A percentile compares a stretch with the other conserved stretches of the same genome.
These are phyloP conservation scores for Rallus limicola DNA, from an alignment of 2,113 vertebrate species.

Conservation along the genomic window DNA sequence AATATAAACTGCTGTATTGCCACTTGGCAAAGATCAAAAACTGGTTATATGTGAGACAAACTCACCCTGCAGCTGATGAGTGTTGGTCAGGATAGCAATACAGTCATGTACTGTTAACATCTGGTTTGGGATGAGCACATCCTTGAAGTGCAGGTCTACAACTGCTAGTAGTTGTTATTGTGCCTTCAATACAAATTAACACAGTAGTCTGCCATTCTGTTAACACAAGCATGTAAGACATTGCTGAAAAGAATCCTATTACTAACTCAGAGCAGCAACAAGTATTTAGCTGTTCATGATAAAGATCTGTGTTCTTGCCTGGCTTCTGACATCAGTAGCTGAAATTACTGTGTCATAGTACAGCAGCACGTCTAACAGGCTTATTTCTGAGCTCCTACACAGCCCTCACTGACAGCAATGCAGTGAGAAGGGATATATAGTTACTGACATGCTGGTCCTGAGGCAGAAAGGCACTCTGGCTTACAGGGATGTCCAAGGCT, in stretches of 20 bases:
- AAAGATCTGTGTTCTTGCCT: background rate
- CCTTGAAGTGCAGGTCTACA: background rate
- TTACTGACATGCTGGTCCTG: background rate
- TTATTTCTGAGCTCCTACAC: background rate
- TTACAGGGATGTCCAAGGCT: background rate
- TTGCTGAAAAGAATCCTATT: background rate
- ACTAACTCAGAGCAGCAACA: background rate
- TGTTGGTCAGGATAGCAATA: background rate
- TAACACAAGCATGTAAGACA: background rate
- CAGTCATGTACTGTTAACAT: background rate
- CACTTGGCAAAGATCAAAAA: background rate
- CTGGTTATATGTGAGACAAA: background rate
- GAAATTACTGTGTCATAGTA: background rate
- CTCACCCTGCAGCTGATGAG: background rate
- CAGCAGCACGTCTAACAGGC: background rate
- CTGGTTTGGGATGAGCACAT: background rate
- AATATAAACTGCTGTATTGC: background rate
- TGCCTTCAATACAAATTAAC: background rate
- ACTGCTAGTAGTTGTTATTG: background rate
- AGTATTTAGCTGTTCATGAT: no score
- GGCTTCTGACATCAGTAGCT: background rate
- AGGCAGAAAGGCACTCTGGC: background rate
- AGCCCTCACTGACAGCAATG: background rate
- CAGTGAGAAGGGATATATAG: background rate
- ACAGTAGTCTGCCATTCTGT: background rate